Conservation (phyloP, 2,888 invertebrate species). For the Scaptomyza tumidula region DNA sequence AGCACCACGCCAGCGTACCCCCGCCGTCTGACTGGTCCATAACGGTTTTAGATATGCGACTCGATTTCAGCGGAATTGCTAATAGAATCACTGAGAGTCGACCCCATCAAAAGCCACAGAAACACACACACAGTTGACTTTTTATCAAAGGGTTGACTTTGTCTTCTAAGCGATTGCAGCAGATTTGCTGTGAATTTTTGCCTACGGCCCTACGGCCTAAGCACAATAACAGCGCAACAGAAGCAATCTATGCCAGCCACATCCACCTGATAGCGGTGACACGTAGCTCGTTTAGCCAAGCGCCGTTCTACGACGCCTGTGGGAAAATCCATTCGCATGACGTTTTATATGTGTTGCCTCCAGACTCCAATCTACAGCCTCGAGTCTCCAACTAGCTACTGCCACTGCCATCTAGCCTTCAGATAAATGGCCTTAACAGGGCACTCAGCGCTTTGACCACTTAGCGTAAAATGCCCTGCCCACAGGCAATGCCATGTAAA, state of each 20-base stretch:
- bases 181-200: conserved; percentile 21
- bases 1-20: conserved; percentile 1
- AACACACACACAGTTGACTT: conserved; percentile 25
- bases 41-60: conserved; percentile 73
- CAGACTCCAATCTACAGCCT: background rate
- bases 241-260: conserved; percentile 23
- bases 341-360: conserved; percentile 27
- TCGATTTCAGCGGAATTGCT: conserved; percentile 75
- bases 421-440: background rate
- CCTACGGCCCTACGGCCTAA: conserved; percentile 11
- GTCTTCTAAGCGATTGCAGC: conserved; percentile 62
- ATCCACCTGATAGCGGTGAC: conserved; percentile 74
- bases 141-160: conserved; percentile 75
- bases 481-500: background rate
- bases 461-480: background rate
- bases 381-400: background rate
- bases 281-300: conserved; percentile 72
- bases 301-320: conserved; percentile 66
- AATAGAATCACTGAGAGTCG: conserved; percentile 67
- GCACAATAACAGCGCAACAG: conserved; percentile 10
- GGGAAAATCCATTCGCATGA: conserved; percentile 44
- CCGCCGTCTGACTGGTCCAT: conserved; percentile 43
- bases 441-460: conserved; percentile 4
- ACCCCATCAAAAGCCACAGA: conserved; percentile 14
- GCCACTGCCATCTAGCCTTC: background rate